Percentiles rank a stretch among this genome's conserved stretches.
Evolutionary conservation across 23 tunicate species (phyloP).

Genomic region (Clavelina lepadiformis): DNA sequence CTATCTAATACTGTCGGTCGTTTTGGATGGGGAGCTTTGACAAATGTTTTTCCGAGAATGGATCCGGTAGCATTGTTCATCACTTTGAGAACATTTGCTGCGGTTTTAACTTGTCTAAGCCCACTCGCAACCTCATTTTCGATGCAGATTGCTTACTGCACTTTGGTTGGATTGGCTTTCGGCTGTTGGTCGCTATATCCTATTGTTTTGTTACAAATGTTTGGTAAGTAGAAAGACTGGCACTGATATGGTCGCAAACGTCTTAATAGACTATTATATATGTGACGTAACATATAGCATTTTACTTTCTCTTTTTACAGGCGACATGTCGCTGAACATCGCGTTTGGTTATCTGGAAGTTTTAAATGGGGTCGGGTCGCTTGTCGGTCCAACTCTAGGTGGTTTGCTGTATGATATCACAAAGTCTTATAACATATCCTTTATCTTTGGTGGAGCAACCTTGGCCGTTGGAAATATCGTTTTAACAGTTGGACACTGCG

Average conservation of each 20-base stretch:
- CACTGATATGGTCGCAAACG: too few species aligned
- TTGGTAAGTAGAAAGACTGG: slow-evolving; percentile 22
- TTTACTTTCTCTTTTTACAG: background rate
- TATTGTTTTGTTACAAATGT: too few species aligned
- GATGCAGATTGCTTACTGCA: slow-evolving; percentile 26
- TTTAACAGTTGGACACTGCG: slow-evolving; percentile 5
- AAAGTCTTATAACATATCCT: slow-evolving; percentile 23
- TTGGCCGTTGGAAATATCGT: slow-evolving; percentile 32
- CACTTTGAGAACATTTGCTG: slow-evolving; percentile 13
- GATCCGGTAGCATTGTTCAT: slow-evolving; percentile 20
- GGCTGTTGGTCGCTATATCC: slow-evolving; percentile 63
- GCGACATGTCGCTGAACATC: slow-evolving; percentile 12
- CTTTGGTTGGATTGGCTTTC: slow-evolving; percentile 25
- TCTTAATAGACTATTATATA: background rate
- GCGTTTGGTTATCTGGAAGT: slow-evolving; percentile 50
- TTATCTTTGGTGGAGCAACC: slow-evolving; percentile 27
- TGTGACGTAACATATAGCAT: background rate
- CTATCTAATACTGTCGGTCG: slow-evolving; percentile 37
- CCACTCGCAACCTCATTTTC: slow-evolving; percentile 26
- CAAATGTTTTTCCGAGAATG: slow-evolving; percentile 1
- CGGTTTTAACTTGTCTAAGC: slow-evolving; percentile 33
- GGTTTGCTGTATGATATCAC: slow-evolving; percentile 44
- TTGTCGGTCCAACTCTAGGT: slow-evolving; percentile 45
- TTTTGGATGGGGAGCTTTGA: slow-evolving; percentile 45
- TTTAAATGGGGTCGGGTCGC: slow-evolving; percentile 47